Percentiles rank a stretch among this genome's conserved stretches.
These are phyloP conservation scores for Teleopsis dalmanni DNA, from an alignment of 1,140 invertebrate genomes.

Conservation along the genomic window DNA sequence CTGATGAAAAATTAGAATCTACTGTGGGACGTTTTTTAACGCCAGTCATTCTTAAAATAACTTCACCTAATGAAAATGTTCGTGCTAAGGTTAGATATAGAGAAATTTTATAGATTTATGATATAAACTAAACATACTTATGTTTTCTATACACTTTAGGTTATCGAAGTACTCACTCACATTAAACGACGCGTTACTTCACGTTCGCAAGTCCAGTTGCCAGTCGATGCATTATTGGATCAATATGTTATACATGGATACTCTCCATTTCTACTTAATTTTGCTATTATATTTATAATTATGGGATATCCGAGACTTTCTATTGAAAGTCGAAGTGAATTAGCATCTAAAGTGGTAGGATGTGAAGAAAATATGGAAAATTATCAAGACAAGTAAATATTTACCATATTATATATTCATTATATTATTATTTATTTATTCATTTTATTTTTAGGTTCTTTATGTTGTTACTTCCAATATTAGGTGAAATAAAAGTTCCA, in stretches of 20 bases:
- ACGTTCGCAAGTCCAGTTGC: slow-evolving; percentile 72
- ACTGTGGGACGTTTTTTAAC: slow-evolving; percentile 77
- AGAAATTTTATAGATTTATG: background rate
- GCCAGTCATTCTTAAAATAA: slow-evolving; percentile 82
- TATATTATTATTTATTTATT: background rate
- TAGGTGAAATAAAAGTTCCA: slow-evolving; percentile 64
- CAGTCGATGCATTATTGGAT: slow-evolving; percentile 73
- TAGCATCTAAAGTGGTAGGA: slow-evolving; percentile 69
- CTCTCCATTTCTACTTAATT: slow-evolving; percentile 64
- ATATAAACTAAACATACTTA: background rate
- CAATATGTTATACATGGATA: slow-evolving; percentile 69
- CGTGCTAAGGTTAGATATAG: slow-evolving; percentile 59
- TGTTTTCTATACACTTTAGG: slow-evolving; percentile 46
- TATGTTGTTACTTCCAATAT: slow-evolving; percentile 69
- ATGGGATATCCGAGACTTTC: slow-evolving; percentile 79
- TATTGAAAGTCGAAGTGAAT: slow-evolving; percentile 63
- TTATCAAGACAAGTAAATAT: slow-evolving; percentile 75
- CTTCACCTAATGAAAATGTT: slow-evolving; percentile 76
- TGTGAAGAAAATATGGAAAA: slow-evolving; percentile 71
- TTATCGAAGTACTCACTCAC: slow-evolving; percentile 89
- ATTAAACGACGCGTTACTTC: slow-evolving; percentile 85
- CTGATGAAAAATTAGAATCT: slow-evolving; percentile 78
- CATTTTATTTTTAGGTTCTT: slow-evolving; percentile 54
- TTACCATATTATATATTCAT: background rate
- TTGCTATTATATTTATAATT: slow-evolving; percentile 89